These are phyloP conservation scores for Mesorhabditis spiculigera DNA, from an alignment of 2,888 invertebrate genomes.

Conservation along the genomic window DNA sequence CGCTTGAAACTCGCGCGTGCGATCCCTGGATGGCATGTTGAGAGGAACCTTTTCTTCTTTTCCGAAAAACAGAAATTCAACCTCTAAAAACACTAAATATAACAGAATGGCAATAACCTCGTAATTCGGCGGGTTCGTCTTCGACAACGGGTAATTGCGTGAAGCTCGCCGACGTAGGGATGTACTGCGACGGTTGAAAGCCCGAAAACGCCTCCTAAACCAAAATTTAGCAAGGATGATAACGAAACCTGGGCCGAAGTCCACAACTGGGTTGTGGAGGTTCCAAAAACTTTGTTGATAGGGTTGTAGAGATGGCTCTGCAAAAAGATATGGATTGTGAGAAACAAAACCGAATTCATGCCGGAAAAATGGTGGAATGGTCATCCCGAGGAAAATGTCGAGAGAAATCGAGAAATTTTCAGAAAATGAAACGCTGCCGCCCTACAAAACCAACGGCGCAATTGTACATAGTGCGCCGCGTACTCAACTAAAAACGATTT, in stretches of 20 bases:
- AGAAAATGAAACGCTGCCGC: background rate
- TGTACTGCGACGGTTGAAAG: slow-evolving; percentile 13
- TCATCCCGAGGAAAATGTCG: background rate
- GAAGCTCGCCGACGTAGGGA: slow-evolving; percentile 10
- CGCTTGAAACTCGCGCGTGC: slow-evolving; percentile 54
- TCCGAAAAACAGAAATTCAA: background rate
- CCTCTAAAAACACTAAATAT: background rate
- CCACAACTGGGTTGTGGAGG: slow-evolving; percentile 52
- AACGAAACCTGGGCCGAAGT: slow-evolving; percentile 49
- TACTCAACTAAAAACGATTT: background rate
- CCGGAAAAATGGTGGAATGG: background rate
- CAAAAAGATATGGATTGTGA: background rate
- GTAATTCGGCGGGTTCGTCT: slow-evolving; percentile 47
- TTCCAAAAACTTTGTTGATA: slow-evolving; percentile 44
- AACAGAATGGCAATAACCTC: no score
- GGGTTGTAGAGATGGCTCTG: slow-evolving; percentile 24
- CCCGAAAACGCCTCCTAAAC: slow-evolving; percentile 38
- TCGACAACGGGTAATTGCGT: slow-evolving; percentile 53
- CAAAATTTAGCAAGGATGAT: slow-evolving; percentile 14
- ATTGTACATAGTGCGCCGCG: no score
- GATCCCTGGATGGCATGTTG: slow-evolving; percentile 56
- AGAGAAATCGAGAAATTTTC: background rate
- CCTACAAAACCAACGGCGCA: background rate
- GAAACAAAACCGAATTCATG: background rate
- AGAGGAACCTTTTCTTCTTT: slow-evolving; percentile 17